A percentile compares a stretch with the other conserved stretches of the same genome.
phyloP scores from a whole-genome alignment of 2,888 invertebrate species.

The Pelosia muscerda region DNA sequence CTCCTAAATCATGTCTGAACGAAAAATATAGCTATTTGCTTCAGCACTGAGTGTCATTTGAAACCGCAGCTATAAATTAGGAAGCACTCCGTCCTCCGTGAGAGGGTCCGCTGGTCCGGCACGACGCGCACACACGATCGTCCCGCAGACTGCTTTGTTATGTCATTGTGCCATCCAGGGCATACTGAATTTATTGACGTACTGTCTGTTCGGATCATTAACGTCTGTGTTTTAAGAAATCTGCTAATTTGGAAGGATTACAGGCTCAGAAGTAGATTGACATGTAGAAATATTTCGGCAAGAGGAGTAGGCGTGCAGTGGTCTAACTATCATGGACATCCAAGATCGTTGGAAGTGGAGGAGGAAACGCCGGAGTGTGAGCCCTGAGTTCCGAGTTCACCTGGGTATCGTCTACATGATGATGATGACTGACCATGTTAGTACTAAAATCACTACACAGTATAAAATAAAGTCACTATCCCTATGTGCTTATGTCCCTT shows the following conservation, averaged over 20 bases:
- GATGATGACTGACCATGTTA: too few relatives aligned
- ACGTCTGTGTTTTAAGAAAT: slow-evolving; percentile 24
- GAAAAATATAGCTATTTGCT: slow-evolving; percentile 39
- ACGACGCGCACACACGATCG: slow-evolving; percentile 68
- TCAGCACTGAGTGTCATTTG: slow-evolving; percentile 37
- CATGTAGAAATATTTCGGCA: too few relatives aligned
- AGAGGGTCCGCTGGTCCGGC: slow-evolving; percentile 73
- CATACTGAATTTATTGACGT: slow-evolving; percentile 69
- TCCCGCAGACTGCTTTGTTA: slow-evolving; percentile 58
- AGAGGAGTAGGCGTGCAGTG: too few relatives aligned
- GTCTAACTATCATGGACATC: too few relatives aligned
- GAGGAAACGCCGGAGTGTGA: too few relatives aligned
- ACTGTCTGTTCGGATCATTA: slow-evolving; percentile 54
- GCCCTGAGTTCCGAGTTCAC: too few relatives aligned
- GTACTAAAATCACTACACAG: too few relatives aligned
- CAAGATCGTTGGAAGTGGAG: too few relatives aligned
- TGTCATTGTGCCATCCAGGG: slow-evolving; percentile 64
- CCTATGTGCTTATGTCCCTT: too few relatives aligned
- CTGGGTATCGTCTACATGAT: too few relatives aligned
- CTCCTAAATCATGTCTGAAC: slow-evolving; percentile 5
- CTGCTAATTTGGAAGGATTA: slow-evolving; percentile 34
- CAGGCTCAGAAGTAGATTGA: neutral
- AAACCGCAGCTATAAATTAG: slow-evolving; percentile 53
- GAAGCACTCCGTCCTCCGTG: slow-evolving; percentile 61
- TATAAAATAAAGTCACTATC: too few relatives aligned